phyloP scores from a whole-genome alignment of 2,888 invertebrate genomes.

The Isoperla grammatica region DNA sequence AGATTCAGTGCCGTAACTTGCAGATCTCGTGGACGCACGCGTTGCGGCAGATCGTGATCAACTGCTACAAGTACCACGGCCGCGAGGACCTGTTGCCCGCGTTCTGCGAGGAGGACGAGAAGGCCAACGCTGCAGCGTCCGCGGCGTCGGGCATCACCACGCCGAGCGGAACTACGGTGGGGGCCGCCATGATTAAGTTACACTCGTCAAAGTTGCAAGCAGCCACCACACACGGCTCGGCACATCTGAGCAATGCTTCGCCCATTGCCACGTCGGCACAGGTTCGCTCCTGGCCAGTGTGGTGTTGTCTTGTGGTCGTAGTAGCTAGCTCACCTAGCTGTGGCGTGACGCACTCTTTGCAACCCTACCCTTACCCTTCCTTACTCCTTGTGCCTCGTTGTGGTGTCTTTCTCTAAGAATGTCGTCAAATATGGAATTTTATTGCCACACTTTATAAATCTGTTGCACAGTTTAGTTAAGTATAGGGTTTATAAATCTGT shows the following conservation, averaged over 20 bases:
- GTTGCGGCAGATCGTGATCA: constrained; percentile 90
- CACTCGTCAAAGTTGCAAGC: constrained; percentile 41
- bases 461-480: too few relatives aligned
- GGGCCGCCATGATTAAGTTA: constrained; percentile 46
- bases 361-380: neutral
- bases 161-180: constrained; percentile 41
- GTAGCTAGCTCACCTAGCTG: constrained; percentile 40
- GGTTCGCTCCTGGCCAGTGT: constrained; percentile 66
- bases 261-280: constrained; percentile 55
- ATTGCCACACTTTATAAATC: too few relatives aligned
- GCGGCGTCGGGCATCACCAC: constrained; percentile 39
- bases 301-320: constrained; percentile 53
- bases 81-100: constrained; percentile 92
- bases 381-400: too few relatives aligned
- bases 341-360: constrained; percentile 20
- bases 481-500: too few relatives aligned
- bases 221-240: constrained; percentile 44
- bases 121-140: constrained; percentile 57
- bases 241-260: constrained; percentile 48
- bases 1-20: constrained; percentile 33
- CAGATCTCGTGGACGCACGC: constrained; percentile 99
- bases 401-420: too few relatives aligned
- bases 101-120: constrained; percentile 88
- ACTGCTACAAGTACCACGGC: constrained; percentile 97
- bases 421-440: too few relatives aligned